phyloP scores from a whole-genome alignment of 2,797 vertebrate species.

The Nannoperca australis region DNA sequence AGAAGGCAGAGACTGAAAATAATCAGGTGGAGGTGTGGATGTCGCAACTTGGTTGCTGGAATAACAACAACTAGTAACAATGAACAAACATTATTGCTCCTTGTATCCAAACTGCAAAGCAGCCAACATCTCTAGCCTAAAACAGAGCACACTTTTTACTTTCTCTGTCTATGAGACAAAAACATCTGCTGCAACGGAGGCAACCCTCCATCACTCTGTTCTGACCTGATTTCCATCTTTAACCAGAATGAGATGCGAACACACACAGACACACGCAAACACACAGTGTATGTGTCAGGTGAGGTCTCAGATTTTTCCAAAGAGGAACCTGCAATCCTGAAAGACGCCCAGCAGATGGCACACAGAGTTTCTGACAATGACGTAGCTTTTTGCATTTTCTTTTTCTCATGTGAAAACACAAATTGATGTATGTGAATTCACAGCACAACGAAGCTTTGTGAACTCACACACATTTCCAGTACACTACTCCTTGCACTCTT shows the following conservation, averaged over 20 bases:
- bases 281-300: neutral
- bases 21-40: conserved; percentile 30
- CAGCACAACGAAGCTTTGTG: conserved; percentile 3
- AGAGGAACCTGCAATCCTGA: conserved; percentile 44
- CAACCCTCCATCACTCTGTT: conserved; percentile 14
- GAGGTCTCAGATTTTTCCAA: conserved; percentile 28
- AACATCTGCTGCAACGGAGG: conserved; percentile 11
- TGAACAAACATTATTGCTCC: neutral
- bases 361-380: conserved; percentile 42
- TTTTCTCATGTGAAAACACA: conserved; percentile 7
- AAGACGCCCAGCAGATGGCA: conserved; percentile 73
- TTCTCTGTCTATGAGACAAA: conserved; percentile 22
- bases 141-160: conserved; percentile 10
- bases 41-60: conserved; percentile 17
- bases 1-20: conserved; percentile 19
- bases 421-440: conserved; percentile 8
- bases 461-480: conserved; percentile 1
- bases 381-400: conserved; percentile 29
- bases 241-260: conserved; percentile 7
- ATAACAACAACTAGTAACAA: conserved; percentile 27
- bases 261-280: conserved; percentile 17
- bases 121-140: neutral
- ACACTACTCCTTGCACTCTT: neutral
- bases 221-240: conserved; percentile 49
- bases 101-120: conserved; percentile 8